These are phyloP conservation scores for Antitype chi DNA, from an alignment of 2,888 invertebrate genomes.

Conservation along the genomic window DNA sequence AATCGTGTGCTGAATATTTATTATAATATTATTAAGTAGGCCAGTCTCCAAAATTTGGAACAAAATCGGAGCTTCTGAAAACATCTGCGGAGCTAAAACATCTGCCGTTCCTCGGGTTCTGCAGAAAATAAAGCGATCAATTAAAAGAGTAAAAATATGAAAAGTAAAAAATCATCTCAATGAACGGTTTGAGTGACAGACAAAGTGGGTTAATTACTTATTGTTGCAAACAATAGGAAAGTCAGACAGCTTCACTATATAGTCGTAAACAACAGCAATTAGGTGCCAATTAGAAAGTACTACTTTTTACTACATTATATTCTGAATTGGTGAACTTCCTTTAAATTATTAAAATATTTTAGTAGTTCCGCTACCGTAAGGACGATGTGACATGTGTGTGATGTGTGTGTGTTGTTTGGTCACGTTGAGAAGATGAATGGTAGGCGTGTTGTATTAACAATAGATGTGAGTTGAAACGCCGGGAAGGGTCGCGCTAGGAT, in stretches of 20 bases:
- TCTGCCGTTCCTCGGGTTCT: constrained; percentile 29
- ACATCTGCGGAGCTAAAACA: constrained; percentile 41
- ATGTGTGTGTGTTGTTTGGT: no score
- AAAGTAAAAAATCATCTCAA: constrained; percentile 52
- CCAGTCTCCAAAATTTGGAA: constrained; percentile 25
- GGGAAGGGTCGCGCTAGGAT: no score
- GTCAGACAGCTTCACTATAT: constrained; percentile 33
- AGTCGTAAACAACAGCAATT: constrained; percentile 44
- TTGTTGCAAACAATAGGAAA: constrained; percentile 61
- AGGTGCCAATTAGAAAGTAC: constrained; percentile 53
- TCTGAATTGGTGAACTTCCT: constrained; percentile 16
- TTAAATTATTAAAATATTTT: constrained; percentile 21
- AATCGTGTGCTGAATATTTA: constrained; percentile 22
- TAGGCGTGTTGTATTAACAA: no score
- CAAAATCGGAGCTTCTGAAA: constrained; percentile 11
- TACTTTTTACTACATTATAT: constrained; percentile 9
- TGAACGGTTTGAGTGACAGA: constrained; percentile 54
- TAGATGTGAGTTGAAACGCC: no score
- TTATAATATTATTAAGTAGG: constrained; percentile 41
- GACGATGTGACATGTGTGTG: no score
- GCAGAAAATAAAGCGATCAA: constrained; percentile 24
- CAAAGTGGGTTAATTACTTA: constrained; percentile 67
- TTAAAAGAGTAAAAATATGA: constrained; percentile 38
- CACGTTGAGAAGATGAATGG: no score
- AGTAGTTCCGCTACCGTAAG: constrained; percentile 20